Base-by-base conservation (phyloP, 2,113 vertebrate species). In the Heteronetta atricapilla region DNA sequence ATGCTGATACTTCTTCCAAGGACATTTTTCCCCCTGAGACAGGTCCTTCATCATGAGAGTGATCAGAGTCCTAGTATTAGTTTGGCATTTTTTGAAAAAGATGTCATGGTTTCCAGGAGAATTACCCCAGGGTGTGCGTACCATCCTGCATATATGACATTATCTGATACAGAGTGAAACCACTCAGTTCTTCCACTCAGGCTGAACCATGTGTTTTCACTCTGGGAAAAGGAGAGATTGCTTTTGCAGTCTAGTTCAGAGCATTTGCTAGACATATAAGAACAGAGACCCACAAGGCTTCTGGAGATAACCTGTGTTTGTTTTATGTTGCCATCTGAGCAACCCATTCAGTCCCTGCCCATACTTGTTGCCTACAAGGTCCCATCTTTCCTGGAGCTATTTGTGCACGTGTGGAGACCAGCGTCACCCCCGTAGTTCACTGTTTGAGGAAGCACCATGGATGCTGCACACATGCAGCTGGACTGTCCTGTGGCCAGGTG, bases 381-480 rank as follows among this genome's bases (percentile, higher is more conserved):
- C 36, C 15, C 18, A 29, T 20, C 50, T 42, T 56, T 67, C 34
- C 2, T 1, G 44, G 17, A 52, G 18, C 10, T 11, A 28, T 16
- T 22, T 38, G 23, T n/a, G 46, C 40, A 5, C 9, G 11, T 17
- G 8, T 56, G 58, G 36, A 62, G 52, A 76, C 13, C 64, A 28
- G 20, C 10, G 21, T 5, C 0, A 0, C 33, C 44, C 28, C 23
- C 17, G 23, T 4, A 33, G 17, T 14, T 7, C 53, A 5, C 9
- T 78, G 1, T 29, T 3, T 64, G 22, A 6, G 50, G 56, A 69
- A 79, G 31, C 55, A 79, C 2, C 60, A 78, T 26, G 20, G 13
- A 12, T 69, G 55, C 53, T 86, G n/a, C 33, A 68, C 13, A 58
- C 15, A 4, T 8, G 23, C 8, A 74, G 18, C 36, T 63, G 53